A percentile compares a stretch with the other conserved stretches of the same genome.
Conservation (phyloP, 2,113 vertebrate genomes). For the Chaenogobius annularis region DNA sequence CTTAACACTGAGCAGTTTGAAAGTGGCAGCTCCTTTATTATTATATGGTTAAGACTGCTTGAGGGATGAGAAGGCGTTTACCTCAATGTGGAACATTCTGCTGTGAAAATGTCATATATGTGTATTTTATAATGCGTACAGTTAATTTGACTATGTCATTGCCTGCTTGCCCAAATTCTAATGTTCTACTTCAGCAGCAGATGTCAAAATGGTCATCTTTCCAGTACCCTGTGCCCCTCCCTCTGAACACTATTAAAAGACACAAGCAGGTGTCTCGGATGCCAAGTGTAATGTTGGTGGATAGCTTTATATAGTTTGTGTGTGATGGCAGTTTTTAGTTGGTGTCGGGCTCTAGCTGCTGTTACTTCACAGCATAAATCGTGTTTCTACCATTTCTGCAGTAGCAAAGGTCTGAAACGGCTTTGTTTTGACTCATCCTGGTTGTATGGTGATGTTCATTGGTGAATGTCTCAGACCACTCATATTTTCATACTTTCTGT, state of each 20-base stretch:
- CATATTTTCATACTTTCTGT: constrained; percentile 6
- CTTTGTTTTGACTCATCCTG: constrained; percentile 15
- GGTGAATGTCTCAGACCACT: constrained; percentile 21
- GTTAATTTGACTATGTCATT: neutral
- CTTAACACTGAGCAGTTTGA: constrained; percentile 44
- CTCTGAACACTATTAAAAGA: constrained; percentile 63
- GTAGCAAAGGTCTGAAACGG: neutral
- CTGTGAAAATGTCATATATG: neutral
- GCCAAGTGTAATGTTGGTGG: constrained; percentile 40
- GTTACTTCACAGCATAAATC: neutral
- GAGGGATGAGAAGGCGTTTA: neutral
- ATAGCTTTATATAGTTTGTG: constrained; percentile 65
- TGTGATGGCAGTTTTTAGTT: constrained; percentile 42
- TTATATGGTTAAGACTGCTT: constrained; percentile 44
- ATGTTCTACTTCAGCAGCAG: constrained; percentile 13
- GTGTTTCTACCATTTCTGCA: constrained; percentile 5
- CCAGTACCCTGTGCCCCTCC: constrained; percentile 5
- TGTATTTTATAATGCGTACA: neutral
- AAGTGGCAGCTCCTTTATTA: constrained; percentile 33
- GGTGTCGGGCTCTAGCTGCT: constrained; percentile 17
- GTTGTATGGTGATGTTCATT: constrained; percentile 14
- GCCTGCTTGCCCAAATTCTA: neutral
- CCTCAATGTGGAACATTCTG: constrained; percentile 29
- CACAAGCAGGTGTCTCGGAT: constrained; percentile 60
- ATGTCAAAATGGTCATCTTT: constrained; percentile 16